A percentile compares a stretch with the other conserved stretches of the same genome.
Conservation (phyloP, 2,797 vertebrate genomes). For the Notoglanidium macrostoma region DNA sequence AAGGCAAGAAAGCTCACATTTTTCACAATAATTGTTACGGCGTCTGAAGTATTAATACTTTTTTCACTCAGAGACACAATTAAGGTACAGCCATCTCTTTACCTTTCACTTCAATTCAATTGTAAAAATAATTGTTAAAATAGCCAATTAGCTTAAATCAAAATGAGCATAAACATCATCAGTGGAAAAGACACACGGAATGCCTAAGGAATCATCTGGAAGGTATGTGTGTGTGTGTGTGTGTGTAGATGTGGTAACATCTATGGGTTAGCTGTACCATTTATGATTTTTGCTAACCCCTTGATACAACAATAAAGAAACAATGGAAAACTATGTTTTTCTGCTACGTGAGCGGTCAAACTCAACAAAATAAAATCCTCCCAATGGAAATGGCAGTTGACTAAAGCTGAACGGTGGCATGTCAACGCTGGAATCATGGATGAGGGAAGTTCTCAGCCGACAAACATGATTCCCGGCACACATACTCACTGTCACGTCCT, state of each 20-base stretch:
- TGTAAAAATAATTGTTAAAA: neutral
- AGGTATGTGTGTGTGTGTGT: neutral
- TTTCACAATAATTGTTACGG: constrained; percentile 6
- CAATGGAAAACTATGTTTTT: too few species aligned
- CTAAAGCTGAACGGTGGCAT: neutral
- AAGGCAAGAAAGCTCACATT: neutral
- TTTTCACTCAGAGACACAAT: neutral
- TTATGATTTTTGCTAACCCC: neutral
- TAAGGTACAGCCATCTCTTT: neutral
- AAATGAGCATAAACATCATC: neutral
- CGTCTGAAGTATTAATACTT: constrained; percentile 15
- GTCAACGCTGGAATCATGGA: neutral
- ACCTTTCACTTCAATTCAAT: neutral
- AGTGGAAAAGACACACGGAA: neutral
- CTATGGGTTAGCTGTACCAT: neutral
- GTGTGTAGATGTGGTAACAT: neutral
- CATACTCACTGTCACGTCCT: neutral
- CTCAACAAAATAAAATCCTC: neutral
- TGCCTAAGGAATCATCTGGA: neutral
- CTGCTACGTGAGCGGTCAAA: neutral
- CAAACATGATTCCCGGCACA: neutral
- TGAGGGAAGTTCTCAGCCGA: neutral
- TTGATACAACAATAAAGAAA: neutral
- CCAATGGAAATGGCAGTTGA: neutral
- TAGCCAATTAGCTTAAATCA: neutral